A percentile compares a stretch with the other conserved stretches of the same genome.
Conservation (phyloP, 2,113 vertebrate genomes). For the Meriones unguiculatus region DNA sequence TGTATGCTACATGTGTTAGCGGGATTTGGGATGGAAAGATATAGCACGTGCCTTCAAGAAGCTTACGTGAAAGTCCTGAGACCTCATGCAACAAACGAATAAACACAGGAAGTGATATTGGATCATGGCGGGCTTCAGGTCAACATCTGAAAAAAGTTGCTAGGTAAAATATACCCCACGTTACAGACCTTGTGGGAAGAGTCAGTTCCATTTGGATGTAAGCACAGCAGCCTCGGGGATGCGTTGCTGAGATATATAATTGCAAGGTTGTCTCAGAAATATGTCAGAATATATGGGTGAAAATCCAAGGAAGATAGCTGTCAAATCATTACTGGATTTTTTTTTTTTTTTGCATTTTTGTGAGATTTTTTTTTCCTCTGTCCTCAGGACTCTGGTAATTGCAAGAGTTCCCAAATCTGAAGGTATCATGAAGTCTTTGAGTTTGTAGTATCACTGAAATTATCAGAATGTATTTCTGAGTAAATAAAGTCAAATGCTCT, state of each 20-base stretch:
- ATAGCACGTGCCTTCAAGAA: not conserved
- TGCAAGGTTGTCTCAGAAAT: conserved; percentile 4
- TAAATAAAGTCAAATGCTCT: conserved; percentile 64
- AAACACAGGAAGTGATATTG: not conserved
- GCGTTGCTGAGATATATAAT: not conserved
- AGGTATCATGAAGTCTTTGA: not conserved
- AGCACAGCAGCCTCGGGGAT: not conserved
- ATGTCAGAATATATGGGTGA: not conserved
- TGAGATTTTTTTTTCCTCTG: not conserved
- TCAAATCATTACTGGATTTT: not conserved
- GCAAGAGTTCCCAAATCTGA: not conserved
- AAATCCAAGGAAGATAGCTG: not conserved
- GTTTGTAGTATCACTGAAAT: conserved; percentile 47
- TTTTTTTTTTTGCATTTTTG: conserved; percentile 4
- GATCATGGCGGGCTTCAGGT: not conserved
- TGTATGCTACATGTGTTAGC: not conserved
- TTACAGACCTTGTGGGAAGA: not conserved
- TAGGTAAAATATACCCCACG: not conserved
- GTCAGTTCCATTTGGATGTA: not conserved
- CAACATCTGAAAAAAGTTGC: not conserved
- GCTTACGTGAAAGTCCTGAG: not conserved
- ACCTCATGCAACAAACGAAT: not conserved
- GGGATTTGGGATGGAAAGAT: not conserved
- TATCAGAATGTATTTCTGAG: conserved; percentile 51
- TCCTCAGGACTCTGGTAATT: not conserved